Conservation (phyloP, 1,140 invertebrate species). For the Drosophila sturtevanti region DNA sequence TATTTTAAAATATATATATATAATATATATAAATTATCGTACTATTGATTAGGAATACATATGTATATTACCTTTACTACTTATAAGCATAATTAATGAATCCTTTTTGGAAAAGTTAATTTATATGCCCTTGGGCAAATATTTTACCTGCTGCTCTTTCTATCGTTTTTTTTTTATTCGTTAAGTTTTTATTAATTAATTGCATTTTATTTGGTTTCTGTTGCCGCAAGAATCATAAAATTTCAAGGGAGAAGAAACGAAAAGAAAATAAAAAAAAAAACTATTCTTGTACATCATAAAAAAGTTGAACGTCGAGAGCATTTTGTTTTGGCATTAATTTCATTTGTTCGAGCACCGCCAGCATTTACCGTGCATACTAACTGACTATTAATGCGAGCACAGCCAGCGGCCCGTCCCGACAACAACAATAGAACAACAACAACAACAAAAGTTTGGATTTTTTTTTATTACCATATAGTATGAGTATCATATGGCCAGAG, state of each 20-base stretch:
- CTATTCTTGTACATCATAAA: slow-evolving; percentile 56
- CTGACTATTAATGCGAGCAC: slow-evolving; percentile 63
- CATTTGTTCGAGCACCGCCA: slow-evolving; percentile 28
- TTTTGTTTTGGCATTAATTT: slow-evolving; percentile 48
- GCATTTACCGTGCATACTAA: slow-evolving; percentile 68
- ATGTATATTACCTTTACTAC: too few relatives aligned
- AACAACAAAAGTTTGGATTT: slow-evolving; percentile 18
- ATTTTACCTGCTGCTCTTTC: slow-evolving; percentile 1
- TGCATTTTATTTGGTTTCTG: slow-evolving; percentile 56
- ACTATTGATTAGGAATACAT: too few relatives aligned
- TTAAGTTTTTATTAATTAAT: slow-evolving; percentile 54
- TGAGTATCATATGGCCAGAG: slow-evolving; percentile 1
- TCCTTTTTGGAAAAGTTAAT: too few relatives aligned
- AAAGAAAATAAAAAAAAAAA: slow-evolving; percentile 18
- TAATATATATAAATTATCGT: too few relatives aligned
- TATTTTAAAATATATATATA: too few relatives aligned
- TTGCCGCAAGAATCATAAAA: background rate
- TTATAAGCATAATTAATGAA: too few relatives aligned
- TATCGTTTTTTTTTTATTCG: slow-evolving; percentile 24
- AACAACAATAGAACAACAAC: slow-evolving; percentile 3
- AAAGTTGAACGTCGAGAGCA: slow-evolving; percentile 41
- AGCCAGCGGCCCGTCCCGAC: background rate
- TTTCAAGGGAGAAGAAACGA: background rate
- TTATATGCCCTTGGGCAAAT: background rate
- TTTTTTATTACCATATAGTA: too few relatives aligned